These are phyloP conservation scores for Rhombomys opimus DNA, from an alignment of 2,113 vertebrate genomes.

Conservation along the genomic window DNA sequence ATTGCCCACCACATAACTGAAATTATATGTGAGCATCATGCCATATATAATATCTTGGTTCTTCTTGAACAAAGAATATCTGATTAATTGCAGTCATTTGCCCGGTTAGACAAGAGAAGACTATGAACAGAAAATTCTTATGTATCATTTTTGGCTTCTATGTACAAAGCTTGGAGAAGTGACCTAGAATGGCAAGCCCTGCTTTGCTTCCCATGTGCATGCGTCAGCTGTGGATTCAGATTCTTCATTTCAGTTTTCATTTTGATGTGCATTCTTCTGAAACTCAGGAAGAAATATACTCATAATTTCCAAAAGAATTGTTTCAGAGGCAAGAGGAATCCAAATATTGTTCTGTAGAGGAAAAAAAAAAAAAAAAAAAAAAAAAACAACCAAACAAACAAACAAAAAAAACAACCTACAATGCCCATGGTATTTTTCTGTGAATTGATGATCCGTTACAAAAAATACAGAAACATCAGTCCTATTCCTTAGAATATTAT, in stretches of 20 bases:
- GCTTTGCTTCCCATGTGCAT: conserved; percentile 39
- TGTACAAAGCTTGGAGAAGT: conserved; percentile 56
- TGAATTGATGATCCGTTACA: conserved; percentile 82
- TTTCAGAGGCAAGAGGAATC: conserved; percentile 81
- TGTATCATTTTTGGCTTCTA: conserved; percentile 62
- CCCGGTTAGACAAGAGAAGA: conserved; percentile 46
- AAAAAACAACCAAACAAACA: too few species aligned
- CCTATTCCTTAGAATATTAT: conserved; percentile 79
- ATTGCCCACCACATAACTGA: conserved; percentile 40
- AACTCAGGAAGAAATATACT: conserved; percentile 80
- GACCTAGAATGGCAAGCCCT: conserved; percentile 70
- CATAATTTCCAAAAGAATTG: conserved; percentile 83
- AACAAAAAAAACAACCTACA: conserved; percentile 44
- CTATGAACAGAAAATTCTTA: conserved; percentile 64
- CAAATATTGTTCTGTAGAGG: conserved; percentile 84
- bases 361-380: conserved; percentile 67
- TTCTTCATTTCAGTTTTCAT: conserved; percentile 79
- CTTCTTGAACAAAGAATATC: conserved; percentile 70
- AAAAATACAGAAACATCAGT: conserved; percentile 80
- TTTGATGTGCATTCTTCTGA: conserved; percentile 80
- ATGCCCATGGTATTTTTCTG: conserved; percentile 78
- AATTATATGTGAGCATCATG: conserved; percentile 59
- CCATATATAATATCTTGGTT: conserved; percentile 12
- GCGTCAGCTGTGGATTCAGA: conserved; percentile 79
- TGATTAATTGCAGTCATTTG: conserved; percentile 68